A percentile compares a stretch with the other conserved stretches of the same genome.
phyloP scores from a whole-genome alignment of 2,888 invertebrate genomes.

The Ectemnius cavifrons region DNA sequence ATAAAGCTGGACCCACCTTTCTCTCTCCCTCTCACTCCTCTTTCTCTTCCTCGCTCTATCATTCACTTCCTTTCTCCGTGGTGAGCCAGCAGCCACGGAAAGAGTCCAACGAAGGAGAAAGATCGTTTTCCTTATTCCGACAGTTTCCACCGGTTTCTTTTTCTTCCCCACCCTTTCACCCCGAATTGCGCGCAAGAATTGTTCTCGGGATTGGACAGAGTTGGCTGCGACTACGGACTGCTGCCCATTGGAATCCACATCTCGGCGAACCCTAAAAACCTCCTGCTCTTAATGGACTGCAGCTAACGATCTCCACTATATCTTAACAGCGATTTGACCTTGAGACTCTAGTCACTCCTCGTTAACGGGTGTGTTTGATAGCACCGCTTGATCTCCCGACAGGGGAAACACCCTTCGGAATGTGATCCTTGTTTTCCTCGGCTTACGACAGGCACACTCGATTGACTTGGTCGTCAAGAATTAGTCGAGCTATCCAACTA shows the following conservation, averaged over 20 bases:
- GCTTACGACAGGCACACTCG: no score
- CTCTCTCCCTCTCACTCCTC: no score
- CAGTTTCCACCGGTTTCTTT: conserved; percentile 25
- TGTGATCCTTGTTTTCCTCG: no score
- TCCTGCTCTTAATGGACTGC: conserved; percentile 76
- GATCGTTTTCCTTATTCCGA: conserved; percentile 33
- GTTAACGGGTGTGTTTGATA: conserved; percentile 36
- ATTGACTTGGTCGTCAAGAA: no score
- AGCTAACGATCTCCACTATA: conserved; percentile 72
- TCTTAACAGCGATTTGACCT: conserved; percentile 60
- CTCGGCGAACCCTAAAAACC: conserved; percentile 66
- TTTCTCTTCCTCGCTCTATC: no score
- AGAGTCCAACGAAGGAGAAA: conserved; percentile 49
- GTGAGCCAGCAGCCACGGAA: not conserved
- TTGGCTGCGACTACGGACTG: conserved; percentile 43
- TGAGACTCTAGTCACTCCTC: conserved; percentile 48
- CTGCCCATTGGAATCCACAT: conserved; percentile 68
- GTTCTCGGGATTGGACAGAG: conserved; percentile 56
- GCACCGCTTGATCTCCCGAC: conserved; percentile 29
- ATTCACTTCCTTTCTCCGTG: no score
- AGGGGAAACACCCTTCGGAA: not conserved
- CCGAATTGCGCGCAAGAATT: conserved; percentile 60
- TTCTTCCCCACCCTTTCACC: conserved; percentile 40
- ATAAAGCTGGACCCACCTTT: conserved; percentile 37
- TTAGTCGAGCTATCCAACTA: not conserved